Evolutionary conservation across 2,797 vertebrate species (phyloP).

Genomic region (Pogonophryne albipinna): DNA sequence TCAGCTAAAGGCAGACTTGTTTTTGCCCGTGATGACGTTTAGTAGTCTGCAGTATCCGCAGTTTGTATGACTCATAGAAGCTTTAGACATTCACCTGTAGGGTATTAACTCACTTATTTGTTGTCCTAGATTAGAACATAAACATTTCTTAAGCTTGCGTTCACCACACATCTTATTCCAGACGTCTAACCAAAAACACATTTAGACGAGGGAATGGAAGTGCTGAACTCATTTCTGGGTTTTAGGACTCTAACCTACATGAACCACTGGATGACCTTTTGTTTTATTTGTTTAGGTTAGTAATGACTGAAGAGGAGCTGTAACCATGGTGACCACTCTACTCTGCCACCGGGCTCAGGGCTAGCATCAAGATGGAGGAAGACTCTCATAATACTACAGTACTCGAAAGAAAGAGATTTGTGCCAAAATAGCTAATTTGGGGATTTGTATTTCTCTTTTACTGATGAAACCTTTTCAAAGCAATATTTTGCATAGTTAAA

Average conservation of each 20-base stretch:
- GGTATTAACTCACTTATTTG: too few relatives aligned
- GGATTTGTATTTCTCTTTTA: constrained; percentile 1
- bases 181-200: too few relatives aligned
- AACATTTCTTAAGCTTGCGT: too few relatives aligned
- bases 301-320: constrained; percentile 28
- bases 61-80: too few relatives aligned
- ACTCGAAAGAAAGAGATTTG: not conserved
- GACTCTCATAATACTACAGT: not conserved
- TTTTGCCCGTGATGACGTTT: too few relatives aligned
- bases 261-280: constrained; percentile 1
- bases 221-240: too few relatives aligned
- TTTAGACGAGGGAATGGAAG: too few relatives aligned
- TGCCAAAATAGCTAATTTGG: constrained; percentile 22
- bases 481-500: constrained; percentile 32
- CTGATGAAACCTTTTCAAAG: constrained; percentile 15
- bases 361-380: constrained; percentile 19
- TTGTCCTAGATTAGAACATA: too few relatives aligned
- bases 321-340: constrained; percentile 5
- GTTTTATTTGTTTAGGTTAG: constrained; percentile 52
- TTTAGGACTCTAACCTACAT: not conserved
- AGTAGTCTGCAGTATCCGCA: too few relatives aligned
- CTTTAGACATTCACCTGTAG: too few relatives aligned
- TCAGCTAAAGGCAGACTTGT: too few relatives aligned
- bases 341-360: constrained; percentile 35
- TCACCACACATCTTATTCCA: too few relatives aligned